Conservation (phyloP, 2,113 vertebrate species). For the Turdus rufiventris region DNA sequence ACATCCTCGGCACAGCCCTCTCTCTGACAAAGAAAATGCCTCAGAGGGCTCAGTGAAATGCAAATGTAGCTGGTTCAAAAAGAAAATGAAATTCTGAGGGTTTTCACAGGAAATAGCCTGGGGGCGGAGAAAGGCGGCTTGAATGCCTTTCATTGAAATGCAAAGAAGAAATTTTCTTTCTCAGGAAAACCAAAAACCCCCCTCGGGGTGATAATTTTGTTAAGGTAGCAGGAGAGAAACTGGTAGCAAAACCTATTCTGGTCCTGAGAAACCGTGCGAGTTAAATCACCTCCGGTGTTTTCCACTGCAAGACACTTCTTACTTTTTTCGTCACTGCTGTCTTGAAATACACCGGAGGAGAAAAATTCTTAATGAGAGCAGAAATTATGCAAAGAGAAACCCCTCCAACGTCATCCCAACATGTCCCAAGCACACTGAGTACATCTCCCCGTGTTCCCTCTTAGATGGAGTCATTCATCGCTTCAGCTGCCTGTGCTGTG, state of each 20-base stretch:
- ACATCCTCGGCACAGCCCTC: fast-evolving
- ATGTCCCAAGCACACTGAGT: neutral
- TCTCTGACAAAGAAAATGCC: neutral
- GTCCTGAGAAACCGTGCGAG: fast-evolving
- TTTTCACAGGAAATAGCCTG: neutral
- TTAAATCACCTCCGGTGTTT: neutral
- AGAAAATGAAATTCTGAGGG: neutral
- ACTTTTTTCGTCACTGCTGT: neutral
- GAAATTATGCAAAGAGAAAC: neutral
- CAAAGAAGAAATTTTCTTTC: neutral
- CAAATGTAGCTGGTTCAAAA: neutral
- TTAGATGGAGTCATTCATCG: neutral
- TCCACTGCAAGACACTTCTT: neutral
- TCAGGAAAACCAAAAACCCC: neutral
- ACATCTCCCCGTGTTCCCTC: neutral
- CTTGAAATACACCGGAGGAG: neutral
- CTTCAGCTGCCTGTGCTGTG: neutral
- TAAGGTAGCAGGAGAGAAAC: neutral
- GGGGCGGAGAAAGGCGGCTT: neutral
- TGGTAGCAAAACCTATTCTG: neutral
- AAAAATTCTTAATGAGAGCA: neutral
- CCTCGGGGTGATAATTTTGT: neutral
- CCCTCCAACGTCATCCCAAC: neutral
- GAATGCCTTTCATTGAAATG: conserved; percentile 21
- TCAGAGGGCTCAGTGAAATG: neutral